A percentile compares a stretch with the other conserved stretches of the same genome.
These are phyloP conservation scores for Corvus hawaiiensis DNA, from an alignment of 2,113 vertebrate genomes.

Conservation along the genomic window DNA sequence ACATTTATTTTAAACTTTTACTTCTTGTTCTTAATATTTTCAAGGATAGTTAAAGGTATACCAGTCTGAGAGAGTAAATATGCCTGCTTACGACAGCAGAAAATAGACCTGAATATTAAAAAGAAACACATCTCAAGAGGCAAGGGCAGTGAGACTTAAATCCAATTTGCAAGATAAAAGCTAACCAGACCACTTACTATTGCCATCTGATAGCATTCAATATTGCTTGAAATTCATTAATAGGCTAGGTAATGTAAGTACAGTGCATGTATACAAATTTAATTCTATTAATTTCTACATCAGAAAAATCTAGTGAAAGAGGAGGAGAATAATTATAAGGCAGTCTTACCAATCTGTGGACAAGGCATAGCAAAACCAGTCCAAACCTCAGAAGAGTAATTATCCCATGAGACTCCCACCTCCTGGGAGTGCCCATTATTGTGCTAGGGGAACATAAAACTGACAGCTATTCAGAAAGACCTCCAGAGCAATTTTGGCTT, in stretches of 20 bases:
- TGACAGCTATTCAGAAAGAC: conserved; percentile 27
- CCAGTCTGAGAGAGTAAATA: not conserved
- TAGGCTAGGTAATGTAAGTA: not conserved
- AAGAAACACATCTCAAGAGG: conserved; percentile 1
- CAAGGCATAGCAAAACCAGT: not conserved
- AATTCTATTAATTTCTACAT: conserved; percentile 56
- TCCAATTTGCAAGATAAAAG: conserved; percentile 53
- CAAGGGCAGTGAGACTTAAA: conserved; percentile 15
- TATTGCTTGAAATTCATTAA: conserved; percentile 41
- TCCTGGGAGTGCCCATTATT: conserved; percentile 36
- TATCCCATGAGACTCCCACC: not conserved
- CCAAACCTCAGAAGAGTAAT: conserved; percentile 20
- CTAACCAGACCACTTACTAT: conserved; percentile 14
- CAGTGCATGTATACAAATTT: conserved; percentile 48
- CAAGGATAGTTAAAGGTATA: not conserved
- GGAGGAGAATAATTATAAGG: conserved; percentile 26
- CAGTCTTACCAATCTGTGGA: conserved; percentile 10
- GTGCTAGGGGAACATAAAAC: conserved; percentile 27
- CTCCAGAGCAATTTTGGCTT: not conserved
- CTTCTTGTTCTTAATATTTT: not conserved
- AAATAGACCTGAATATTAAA: conserved; percentile 42
- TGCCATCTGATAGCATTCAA: conserved; percentile 40
- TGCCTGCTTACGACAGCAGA: not conserved
- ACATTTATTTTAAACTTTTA: not conserved
- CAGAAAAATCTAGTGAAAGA: conserved; percentile 14